phyloP scores from a whole-genome alignment of 2,888 invertebrate genomes.

The Dascillus cervinus region DNA sequence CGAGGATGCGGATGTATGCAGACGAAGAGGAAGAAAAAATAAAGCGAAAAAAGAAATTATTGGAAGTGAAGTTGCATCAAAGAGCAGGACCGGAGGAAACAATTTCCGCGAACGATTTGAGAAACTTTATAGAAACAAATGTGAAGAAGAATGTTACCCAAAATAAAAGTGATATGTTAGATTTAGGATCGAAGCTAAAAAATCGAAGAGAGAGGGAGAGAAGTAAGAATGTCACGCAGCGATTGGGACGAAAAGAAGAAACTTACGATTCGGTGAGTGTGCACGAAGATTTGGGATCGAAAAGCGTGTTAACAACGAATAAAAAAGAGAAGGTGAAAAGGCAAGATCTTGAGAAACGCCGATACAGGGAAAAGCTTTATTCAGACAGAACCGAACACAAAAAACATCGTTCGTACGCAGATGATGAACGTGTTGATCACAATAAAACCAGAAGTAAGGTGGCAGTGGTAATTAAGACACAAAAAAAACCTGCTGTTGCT shows the following conservation, averaged over 20 bases:
- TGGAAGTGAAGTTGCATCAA: slow-evolving; percentile 6
- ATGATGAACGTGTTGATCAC: slow-evolving; percentile 1
- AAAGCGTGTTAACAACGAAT: neutral
- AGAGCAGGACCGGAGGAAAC: slow-evolving; percentile 1
- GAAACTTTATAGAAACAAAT: slow-evolving; percentile 10
- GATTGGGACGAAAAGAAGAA: neutral
- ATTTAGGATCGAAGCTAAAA: slow-evolving; percentile 29
- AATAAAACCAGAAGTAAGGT: slow-evolving; percentile 38
- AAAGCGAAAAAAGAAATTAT: slow-evolving; percentile 33
- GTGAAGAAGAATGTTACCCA: slow-evolving; percentile 2
- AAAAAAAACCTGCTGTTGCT: slow-evolving; percentile 34
- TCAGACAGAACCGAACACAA: slow-evolving; percentile 11
- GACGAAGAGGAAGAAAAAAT: slow-evolving; percentile 71
- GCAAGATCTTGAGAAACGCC: slow-evolving; percentile 4
- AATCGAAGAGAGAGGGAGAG: slow-evolving; percentile 29
- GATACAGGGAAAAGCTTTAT: slow-evolving; percentile 10
- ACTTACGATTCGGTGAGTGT: neutral
- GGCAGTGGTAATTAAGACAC: slow-evolving; percentile 37
- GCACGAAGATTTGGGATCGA: slow-evolving; percentile 9
- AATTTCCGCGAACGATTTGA: slow-evolving; percentile 15
- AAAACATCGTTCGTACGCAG: slow-evolving; percentile 2
- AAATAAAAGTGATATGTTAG: slow-evolving; percentile 16
- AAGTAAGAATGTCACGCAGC: neutral
- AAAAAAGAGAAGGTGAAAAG: neutral
- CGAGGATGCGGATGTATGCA: slow-evolving; percentile 82